Evolutionary conservation across 2,797 vertebrate genomes (phyloP).

Genomic region (Sebastes elongatus): DNA sequence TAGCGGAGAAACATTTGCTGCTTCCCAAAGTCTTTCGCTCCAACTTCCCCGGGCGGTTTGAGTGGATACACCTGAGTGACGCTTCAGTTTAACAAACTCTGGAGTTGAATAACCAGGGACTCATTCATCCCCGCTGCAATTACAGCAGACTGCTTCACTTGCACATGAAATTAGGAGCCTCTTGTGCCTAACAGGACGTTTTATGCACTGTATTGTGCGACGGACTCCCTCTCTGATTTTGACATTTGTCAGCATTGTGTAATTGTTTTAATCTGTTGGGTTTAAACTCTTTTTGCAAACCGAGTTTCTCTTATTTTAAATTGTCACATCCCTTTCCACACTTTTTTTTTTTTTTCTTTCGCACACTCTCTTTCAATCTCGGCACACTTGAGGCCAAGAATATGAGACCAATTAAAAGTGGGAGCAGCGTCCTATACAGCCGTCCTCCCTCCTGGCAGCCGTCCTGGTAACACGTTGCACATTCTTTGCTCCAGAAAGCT

Average conservation of each 20-base stretch:
- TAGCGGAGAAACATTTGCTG: constrained; percentile 51
- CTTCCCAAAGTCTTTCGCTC: constrained; percentile 34
- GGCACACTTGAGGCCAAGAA: constrained; percentile 51
- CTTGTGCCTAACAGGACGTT: neutral
- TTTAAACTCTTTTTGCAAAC: neutral
- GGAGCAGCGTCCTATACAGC: constrained; percentile 30
- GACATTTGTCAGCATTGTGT: neutral
- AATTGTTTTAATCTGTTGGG: constrained; percentile 15
- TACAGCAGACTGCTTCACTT: constrained; percentile 25
- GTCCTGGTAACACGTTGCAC: constrained; percentile 57
- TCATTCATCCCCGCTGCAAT: constrained; percentile 6
- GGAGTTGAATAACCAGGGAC: constrained; percentile 5
- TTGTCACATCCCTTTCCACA: constrained; percentile 10
- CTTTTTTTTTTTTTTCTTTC: neutral
- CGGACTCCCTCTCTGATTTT: neutral
- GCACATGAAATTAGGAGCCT: neutral
- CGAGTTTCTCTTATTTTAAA: neutral
- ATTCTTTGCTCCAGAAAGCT: constrained; percentile 59
- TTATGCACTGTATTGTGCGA: neutral
- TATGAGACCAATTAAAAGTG: constrained; percentile 69
- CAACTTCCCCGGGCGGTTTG: constrained; percentile 33
- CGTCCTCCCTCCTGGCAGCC: constrained; percentile 51
- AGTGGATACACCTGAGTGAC: constrained; percentile 1
- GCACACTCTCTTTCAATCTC: constrained; percentile 31
- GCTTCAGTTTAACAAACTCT: neutral